Evolutionary conservation across 2,797 vertebrate genomes (phyloP).

Genomic region (Neosalanx taihuensis): DNA sequence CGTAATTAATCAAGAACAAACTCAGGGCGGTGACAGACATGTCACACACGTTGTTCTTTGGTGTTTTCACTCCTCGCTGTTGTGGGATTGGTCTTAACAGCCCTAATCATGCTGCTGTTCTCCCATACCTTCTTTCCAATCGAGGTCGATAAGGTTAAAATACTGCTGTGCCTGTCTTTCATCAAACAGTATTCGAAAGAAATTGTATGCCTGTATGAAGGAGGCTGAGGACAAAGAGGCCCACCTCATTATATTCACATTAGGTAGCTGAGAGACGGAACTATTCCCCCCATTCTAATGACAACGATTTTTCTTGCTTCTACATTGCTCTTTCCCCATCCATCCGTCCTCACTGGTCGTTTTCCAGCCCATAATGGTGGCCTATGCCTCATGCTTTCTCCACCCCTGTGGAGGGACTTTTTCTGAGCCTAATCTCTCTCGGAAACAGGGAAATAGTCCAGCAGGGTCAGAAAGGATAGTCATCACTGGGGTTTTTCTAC

Average conservation of each 20-base stretch:
- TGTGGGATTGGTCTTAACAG: not conserved
- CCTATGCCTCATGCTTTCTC: conserved; percentile 14
- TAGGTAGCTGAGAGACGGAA: conserved; percentile 31
- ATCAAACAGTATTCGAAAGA: conserved; percentile 9
- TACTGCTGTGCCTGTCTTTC: conserved; percentile 6
- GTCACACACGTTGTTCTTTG: not conserved
- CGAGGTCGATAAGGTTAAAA: not conserved
- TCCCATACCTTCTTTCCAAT: not conserved
- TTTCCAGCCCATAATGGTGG: conserved; percentile 13
- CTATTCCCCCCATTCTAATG: conserved; percentile 31
- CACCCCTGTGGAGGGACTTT: conserved; percentile 13
- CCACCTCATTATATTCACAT: conserved; percentile 47
- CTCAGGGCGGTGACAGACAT: not conserved
- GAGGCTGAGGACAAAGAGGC: conserved; percentile 27
- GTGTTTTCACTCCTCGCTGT: not conserved
- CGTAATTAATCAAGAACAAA: conserved; percentile 18
- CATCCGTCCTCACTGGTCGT: conserved; percentile 25
- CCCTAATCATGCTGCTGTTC: not conserved
- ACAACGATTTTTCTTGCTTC: conserved; percentile 22
- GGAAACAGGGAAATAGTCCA: conserved; percentile 17
- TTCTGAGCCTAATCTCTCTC: conserved; percentile 7
- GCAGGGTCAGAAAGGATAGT: not conserved
- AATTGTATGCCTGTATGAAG: conserved; percentile 15
- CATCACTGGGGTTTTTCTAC: conserved; percentile 19
- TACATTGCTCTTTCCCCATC: conserved; percentile 18